phyloP scores from a whole-genome alignment of 2,888 invertebrate species.

The Orchestes rusci region DNA sequence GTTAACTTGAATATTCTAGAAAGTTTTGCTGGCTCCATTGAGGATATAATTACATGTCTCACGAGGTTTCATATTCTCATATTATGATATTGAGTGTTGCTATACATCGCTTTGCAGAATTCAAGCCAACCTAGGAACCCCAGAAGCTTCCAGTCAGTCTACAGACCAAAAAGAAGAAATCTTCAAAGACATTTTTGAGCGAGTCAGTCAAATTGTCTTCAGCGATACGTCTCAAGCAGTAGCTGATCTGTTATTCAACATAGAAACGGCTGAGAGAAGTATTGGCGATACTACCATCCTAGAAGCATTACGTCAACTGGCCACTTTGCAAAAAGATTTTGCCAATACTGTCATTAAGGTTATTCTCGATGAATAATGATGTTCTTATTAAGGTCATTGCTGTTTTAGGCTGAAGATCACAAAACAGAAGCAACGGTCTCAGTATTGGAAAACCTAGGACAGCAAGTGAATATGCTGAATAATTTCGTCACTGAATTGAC shows the following conservation, averaged over 20 bases:
- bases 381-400: not conserved
- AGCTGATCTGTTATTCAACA: constrained; percentile 38
- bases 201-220: constrained; percentile 40
- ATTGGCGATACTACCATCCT: constrained; percentile 35
- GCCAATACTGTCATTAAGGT: constrained; percentile 34
- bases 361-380: constrained; percentile 15
- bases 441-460: constrained; percentile 46
- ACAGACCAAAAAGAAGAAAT: constrained; percentile 27
- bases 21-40: constrained; percentile 35
- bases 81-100: not conserved
- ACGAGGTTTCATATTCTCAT: constrained; percentile 35
- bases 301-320: constrained; percentile 38
- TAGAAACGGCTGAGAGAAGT: constrained; percentile 37
- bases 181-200: constrained; percentile 41
- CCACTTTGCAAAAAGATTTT: constrained; percentile 40
- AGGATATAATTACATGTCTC: constrained; percentile 38
- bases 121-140: constrained; percentile 12
- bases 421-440: constrained; percentile 37
- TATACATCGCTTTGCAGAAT: constrained; percentile 14
- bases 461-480: constrained; percentile 46
- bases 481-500: constrained; percentile 37
- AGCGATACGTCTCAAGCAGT: constrained; percentile 39
- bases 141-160: constrained; percentile 15
- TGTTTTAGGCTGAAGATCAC: constrained; percentile 10
- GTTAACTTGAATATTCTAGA: constrained; percentile 34